phyloP scores from a whole-genome alignment of 1,140 invertebrate genomes.

The Tetramorium alpestre region DNA sequence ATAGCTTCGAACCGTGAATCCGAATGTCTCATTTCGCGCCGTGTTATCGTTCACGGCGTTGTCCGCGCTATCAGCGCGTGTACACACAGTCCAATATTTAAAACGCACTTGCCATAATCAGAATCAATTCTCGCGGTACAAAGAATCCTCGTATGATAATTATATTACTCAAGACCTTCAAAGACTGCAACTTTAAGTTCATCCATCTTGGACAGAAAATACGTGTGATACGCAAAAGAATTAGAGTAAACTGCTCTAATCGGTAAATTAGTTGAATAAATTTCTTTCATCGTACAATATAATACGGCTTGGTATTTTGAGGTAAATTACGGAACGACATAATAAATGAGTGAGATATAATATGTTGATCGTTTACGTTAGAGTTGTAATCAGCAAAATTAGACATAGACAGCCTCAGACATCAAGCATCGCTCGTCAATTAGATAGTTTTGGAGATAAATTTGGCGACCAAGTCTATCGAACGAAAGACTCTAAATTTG shows the following conservation, averaged over 20 bases:
- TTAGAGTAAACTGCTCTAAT: neutral
- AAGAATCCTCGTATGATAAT: neutral
- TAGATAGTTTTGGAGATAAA: neutral
- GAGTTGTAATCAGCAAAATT: neutral
- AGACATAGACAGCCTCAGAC: neutral
- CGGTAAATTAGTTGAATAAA: neutral
- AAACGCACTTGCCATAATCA: conserved; percentile 17
- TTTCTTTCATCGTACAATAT: neutral
- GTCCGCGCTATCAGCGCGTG: neutral
- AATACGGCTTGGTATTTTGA: neutral
- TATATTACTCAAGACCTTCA: neutral
- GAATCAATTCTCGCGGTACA: neutral
- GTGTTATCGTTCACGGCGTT: neutral
- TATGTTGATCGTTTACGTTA: neutral
- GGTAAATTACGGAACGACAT: neutral
- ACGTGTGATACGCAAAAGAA: neutral
- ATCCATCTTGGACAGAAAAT: neutral
- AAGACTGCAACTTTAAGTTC: neutral
- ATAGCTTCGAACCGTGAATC: neutral
- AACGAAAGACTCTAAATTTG: neutral
- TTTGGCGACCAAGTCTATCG: neutral
- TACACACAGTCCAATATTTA: neutral
- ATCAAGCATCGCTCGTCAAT: no score
- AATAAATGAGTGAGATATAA: neutral
- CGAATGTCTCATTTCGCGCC: neutral